phyloP scores from a whole-genome alignment of 2,888 invertebrate genomes.

The Phyto melanocephala region DNA sequence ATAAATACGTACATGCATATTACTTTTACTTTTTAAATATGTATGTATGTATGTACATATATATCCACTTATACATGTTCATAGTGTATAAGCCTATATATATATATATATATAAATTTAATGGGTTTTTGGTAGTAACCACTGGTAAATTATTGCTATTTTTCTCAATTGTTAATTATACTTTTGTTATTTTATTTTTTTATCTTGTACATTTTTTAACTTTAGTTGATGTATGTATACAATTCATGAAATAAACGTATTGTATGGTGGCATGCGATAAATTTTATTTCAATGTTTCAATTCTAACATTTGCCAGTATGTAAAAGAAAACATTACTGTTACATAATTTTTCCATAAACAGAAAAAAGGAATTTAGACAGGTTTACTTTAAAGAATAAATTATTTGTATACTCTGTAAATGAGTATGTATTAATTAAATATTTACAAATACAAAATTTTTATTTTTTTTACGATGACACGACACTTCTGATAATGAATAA shows the following conservation, averaged over 20 bases:
- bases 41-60: neutral
- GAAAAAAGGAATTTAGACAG: too few relatives aligned
- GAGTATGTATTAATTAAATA: neutral
- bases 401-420: neutral
- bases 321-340: neutral
- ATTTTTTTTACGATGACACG: constrained; percentile 28
- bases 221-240: constrained; percentile 1
- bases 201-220: constrained; percentile 11
- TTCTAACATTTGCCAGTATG: neutral
- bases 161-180: neutral
- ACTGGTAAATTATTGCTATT: constrained; percentile 33
- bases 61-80: neutral
- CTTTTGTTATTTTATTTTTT: constrained; percentile 2
- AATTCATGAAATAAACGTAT: constrained; percentile 23
- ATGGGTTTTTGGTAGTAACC: constrained; percentile 42
- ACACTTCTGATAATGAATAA: constrained; percentile 29
- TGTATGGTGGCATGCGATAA: constrained; percentile 36
- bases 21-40: neutral
- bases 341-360: too few relatives aligned
- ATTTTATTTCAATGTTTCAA: constrained; percentile 1
- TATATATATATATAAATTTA: constrained; percentile 2
- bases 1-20: constrained; percentile 5
- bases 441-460: neutral
- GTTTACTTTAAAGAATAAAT: neutral
- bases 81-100: neutral